These are phyloP conservation scores for Neostethus bicornis DNA, from an alignment of 2,797 vertebrate species.

Conservation along the genomic window DNA sequence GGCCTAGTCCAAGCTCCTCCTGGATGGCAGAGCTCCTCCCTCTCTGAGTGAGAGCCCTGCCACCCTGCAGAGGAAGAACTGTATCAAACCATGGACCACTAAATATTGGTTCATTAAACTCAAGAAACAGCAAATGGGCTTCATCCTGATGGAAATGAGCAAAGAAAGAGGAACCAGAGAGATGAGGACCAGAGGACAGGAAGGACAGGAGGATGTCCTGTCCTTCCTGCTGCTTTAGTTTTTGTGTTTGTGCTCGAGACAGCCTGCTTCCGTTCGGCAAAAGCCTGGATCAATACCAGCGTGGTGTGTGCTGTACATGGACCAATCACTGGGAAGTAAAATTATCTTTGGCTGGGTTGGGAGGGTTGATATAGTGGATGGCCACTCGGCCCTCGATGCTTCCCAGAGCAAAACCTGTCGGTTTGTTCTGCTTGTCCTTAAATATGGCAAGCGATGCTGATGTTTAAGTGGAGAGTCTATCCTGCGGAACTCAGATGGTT, in stretches of 20 bases:
- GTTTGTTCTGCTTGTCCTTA: constrained; percentile 99
- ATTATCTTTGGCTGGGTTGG: too few species aligned
- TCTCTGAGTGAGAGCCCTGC: too few species aligned
- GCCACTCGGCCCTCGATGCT: constrained; percentile 98
- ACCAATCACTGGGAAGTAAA: constrained; percentile 79
- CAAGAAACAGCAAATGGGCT: too few species aligned
- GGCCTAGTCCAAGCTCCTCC: too few species aligned
- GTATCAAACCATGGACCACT: too few species aligned
- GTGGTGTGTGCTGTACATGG: constrained; percentile 72
- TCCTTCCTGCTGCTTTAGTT: constrained; percentile 79
- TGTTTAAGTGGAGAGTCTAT: constrained; percentile 98
- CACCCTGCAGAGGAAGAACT: too few species aligned
- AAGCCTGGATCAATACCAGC: constrained; percentile 78
- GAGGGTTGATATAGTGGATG: constrained; percentile 98
- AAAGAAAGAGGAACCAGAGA: too few species aligned
- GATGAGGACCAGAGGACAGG: too few species aligned
- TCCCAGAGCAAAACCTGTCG: constrained; percentile 96
- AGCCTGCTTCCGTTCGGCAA: constrained; percentile 71
- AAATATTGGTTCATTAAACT: too few species aligned
- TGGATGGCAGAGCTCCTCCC: too few species aligned
- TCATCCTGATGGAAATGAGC: too few species aligned
- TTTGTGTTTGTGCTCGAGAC: constrained; percentile 74
- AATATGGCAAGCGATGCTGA: constrained; percentile 98
- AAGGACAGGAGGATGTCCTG: too few species aligned
- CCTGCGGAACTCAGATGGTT: constrained; percentile 95